Evolutionary conservation across 2,797 vertebrate genomes (phyloP).

Genomic region (Myripristis murdjan): DNA sequence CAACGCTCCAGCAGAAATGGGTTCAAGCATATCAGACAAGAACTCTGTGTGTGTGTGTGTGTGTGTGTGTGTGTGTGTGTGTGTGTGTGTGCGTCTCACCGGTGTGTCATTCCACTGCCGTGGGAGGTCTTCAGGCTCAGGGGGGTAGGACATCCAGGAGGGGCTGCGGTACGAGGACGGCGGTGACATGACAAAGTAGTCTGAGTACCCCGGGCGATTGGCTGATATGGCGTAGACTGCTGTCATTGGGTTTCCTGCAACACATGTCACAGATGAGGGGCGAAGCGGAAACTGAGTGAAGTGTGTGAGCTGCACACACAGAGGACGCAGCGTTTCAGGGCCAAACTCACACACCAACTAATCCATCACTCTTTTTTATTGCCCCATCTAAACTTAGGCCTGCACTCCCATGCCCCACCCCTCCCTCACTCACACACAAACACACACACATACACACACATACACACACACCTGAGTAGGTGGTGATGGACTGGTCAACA

Average conservation of each 20-base stretch:
- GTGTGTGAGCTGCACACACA: too few species aligned
- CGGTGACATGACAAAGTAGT: slow-evolving; percentile 96
- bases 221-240: slow-evolving; percentile 98
- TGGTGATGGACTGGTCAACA: slow-evolving; percentile 92
- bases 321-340: too few species aligned
- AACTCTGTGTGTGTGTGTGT: neutral
- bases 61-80: slow-evolving; percentile 2
- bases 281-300: too few species aligned
- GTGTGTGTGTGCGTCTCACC: slow-evolving; percentile 80
- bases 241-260: slow-evolving; percentile 94
- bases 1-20: neutral
- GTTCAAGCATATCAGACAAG: neutral
- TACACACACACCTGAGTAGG: slow-evolving; percentile 92
- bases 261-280: neutral
- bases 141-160: slow-evolving; percentile 97
- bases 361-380: too few species aligned
- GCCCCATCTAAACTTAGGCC: too few species aligned
- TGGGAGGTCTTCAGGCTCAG: slow-evolving; percentile 92
- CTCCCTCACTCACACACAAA: too few species aligned
- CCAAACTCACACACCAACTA: too few species aligned
- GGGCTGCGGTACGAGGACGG: slow-evolving; percentile 94
- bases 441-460: too few species aligned
- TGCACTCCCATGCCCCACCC: too few species aligned
- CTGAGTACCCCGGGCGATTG: slow-evolving; percentile 94
- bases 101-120: slow-evolving; percentile 95